phyloP scores from a whole-genome alignment of 2,797 vertebrate genomes.

The Pampus argenteus region DNA sequence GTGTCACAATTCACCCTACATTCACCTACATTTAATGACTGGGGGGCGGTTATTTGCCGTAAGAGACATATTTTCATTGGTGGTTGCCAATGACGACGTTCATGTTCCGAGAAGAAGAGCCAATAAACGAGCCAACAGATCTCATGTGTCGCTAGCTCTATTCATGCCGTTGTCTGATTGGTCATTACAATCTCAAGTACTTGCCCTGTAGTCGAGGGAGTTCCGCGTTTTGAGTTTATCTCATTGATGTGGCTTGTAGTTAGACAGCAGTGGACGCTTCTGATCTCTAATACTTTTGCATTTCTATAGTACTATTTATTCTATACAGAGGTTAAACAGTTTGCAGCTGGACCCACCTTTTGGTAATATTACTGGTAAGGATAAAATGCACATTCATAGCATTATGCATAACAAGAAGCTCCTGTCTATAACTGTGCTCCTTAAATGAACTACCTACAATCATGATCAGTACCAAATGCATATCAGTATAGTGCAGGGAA shows the following conservation, averaged over 20 bases:
- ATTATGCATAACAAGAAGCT: not conserved
- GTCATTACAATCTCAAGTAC: slow-evolving; percentile 28
- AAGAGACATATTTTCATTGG: slow-evolving; percentile 46
- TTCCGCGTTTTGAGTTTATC: slow-evolving; percentile 45
- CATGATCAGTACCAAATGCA: not conserved
- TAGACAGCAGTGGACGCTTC: not conserved
- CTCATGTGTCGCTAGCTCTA: slow-evolving; percentile 42
- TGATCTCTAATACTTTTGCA: not conserved
- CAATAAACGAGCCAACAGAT: slow-evolving; percentile 60
- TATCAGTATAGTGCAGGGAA: not conserved
- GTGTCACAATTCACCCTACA: not conserved
- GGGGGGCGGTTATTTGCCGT: not conserved
- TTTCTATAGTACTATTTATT: not conserved
- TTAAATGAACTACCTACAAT: not conserved
- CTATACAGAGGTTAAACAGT: not conserved
- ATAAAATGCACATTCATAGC: not conserved
- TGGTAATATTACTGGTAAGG: slow-evolving; percentile 52
- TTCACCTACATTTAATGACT: not conserved
- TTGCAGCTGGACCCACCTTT: not conserved
- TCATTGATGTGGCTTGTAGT: not conserved
- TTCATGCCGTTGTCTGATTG: slow-evolving; percentile 60
- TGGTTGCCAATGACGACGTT: slow-evolving; percentile 4
- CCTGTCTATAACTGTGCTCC: not conserved
- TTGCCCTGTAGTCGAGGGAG: not conserved
- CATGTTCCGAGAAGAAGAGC: slow-evolving; percentile 80